Percentiles rank a stretch among this genome's conserved stretches.
Conservation (phyloP, 2,113 vertebrate genomes). For the Opisthocomus hoazin region DNA sequence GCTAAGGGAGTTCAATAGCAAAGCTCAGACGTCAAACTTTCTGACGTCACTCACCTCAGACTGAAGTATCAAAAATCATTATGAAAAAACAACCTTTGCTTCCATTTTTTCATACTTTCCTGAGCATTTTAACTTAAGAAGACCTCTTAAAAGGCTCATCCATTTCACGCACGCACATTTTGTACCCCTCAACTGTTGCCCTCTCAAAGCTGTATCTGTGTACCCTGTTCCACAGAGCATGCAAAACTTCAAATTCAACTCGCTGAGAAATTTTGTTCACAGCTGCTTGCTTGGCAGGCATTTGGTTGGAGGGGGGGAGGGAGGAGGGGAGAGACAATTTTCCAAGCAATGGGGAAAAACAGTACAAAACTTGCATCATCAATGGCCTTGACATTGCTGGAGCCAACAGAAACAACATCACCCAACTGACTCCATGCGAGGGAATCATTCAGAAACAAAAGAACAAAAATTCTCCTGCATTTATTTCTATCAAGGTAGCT, state of each 20-base stretch:
- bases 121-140: background rate
- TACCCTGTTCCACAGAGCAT: background rate
- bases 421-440: background rate
- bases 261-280: constrained; percentile 31
- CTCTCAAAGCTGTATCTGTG: background rate
- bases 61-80: background rate
- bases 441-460: constrained; percentile 7
- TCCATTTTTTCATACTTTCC: background rate
- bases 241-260: background rate
- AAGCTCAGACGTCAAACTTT: background rate
- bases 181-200: background rate
- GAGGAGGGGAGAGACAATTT: background rate
- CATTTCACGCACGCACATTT: background rate
- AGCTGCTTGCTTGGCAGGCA: constrained; percentile 55
- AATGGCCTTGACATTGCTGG: constrained; percentile 38
- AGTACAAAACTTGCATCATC: constrained; percentile 49
- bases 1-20: background rate
- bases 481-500: background rate
- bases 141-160: background rate
- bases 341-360: constrained; percentile 46
- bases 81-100: background rate
- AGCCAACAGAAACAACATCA: constrained; percentile 35
- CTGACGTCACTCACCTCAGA: background rate
- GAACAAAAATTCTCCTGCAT: background rate
- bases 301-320: background rate